Evolutionary conservation across 2,113 vertebrate genomes (phyloP).

Genomic region (Rallus limicola): DNA sequence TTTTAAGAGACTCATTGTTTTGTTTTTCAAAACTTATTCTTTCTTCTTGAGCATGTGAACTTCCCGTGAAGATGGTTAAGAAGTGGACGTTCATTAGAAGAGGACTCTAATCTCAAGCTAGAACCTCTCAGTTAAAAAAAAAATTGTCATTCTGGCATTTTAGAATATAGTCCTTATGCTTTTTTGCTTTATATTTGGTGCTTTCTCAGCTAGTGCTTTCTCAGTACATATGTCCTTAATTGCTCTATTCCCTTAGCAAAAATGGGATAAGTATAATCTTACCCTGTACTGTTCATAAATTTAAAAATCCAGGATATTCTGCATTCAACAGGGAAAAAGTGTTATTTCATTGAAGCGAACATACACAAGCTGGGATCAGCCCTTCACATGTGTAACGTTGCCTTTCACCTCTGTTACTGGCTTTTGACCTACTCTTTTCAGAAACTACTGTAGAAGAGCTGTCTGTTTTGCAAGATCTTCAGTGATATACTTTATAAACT

Average conservation of each 20-base stretch:
- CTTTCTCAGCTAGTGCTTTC: not conserved
- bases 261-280: not conserved
- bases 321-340: not conserved
- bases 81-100: not conserved
- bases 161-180: not conserved
- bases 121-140: not conserved
- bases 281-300: not conserved
- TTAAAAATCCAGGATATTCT: not conserved
- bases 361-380: not conserved
- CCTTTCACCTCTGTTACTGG: not conserved
- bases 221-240: not conserved
- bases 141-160: not conserved
- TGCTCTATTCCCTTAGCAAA: not conserved
- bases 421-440: not conserved
- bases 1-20: not conserved
- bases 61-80: not conserved
- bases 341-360: not conserved
- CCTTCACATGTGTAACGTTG: fast-evolving
- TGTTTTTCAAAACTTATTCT: not conserved
- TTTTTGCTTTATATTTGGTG: not conserved
- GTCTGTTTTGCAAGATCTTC: not conserved
- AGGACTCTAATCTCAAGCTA: not conserved
- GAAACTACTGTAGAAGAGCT: not conserved
- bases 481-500: not conserved
- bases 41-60: not conserved